Base-by-base conservation (phyloP, 2,888 invertebrate species). In the Patella caerulea region DNA sequence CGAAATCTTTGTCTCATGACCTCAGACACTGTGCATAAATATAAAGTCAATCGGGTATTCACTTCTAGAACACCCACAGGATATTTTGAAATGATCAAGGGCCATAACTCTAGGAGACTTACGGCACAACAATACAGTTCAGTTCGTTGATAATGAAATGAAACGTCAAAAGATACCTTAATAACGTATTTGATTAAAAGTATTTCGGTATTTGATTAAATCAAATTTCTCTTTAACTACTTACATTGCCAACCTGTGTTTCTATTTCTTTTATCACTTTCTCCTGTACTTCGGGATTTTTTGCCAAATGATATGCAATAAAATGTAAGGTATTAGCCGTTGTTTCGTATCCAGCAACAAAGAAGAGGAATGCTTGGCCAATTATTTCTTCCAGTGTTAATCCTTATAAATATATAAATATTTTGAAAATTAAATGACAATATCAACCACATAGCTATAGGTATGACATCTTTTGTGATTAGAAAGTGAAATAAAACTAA, bases 301-400 rank as follows among this genome's bases (percentile, higher is more conserved):
- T 70, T 11, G 86, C 85, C 24, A 87, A 76, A 4, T 75, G 70
- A 78, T 86, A 85, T 1, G 83, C 71, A 7, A 81, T 70, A 73
- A 76, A 87, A 14, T 79, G 79, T n/a, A 87, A 72, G 12, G 83
- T 65, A 29, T 81, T 82, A 5, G 86, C 83, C n/a, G 86, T 86
- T 2, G 87, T 87, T 77, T 87, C 86, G 72, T 82, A 86, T 0
- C 86, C 87, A 72, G 86, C 87, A 17, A 84, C 54, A 72, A 86
- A 86, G 73, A 87, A 85, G 7, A 84, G 65, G 74, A 86, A 82
- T 2, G 82, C 79, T 72, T 86, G 84, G 3, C 77, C 84, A 29
- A 81, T 82, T 2, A 86, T 77, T 73, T 86, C 86, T 29, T 84
- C 82, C 15, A 75, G 79, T 15, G 82, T 83, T 72, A 86, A 72